Conservation (phyloP, 2,888 invertebrate species). For the Erebia epiphron region DNA sequence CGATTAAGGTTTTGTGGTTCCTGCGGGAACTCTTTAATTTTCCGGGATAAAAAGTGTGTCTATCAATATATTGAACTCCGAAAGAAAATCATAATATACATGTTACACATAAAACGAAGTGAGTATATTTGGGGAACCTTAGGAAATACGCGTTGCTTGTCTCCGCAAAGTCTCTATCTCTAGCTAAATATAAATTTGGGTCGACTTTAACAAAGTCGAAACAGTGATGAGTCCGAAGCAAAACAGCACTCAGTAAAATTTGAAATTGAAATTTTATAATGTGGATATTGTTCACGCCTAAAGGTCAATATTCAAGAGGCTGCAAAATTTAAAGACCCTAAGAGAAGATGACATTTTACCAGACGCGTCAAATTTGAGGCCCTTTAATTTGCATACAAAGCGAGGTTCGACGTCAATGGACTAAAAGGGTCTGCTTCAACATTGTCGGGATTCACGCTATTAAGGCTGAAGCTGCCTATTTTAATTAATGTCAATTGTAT, state of each 20-base stretch:
- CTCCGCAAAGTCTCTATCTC: too few species aligned
- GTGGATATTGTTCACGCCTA: conserved; percentile 23
- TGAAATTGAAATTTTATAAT: conserved; percentile 23
- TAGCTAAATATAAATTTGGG: not conserved
- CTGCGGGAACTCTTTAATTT: too few species aligned
- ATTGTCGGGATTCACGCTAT: conserved; percentile 28
- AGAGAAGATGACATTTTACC: conserved; percentile 42
- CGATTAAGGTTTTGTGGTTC: too few species aligned
- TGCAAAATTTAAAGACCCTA: conserved; percentile 37
- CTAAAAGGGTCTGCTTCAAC: conserved; percentile 50
- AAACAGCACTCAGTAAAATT: not conserved
- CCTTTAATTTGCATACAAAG: conserved; percentile 78
- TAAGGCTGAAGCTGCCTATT: conserved; percentile 26
- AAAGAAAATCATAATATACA: too few species aligned
- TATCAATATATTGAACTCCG: too few species aligned
- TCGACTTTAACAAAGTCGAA: not conserved
- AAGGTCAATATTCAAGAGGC: conserved; percentile 38
- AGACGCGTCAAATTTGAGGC: conserved; percentile 64
- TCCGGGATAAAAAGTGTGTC: too few species aligned
- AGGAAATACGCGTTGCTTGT: not conserved
- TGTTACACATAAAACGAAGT: too few species aligned
- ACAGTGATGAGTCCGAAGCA: not conserved
- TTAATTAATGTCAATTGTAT: conserved; percentile 36
- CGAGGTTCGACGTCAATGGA: conserved; percentile 61
- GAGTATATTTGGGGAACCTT: too few species aligned